These are phyloP conservation scores for Thaleichthys pacificus DNA, from an alignment of 2,797 vertebrate species.

Conservation along the genomic window DNA sequence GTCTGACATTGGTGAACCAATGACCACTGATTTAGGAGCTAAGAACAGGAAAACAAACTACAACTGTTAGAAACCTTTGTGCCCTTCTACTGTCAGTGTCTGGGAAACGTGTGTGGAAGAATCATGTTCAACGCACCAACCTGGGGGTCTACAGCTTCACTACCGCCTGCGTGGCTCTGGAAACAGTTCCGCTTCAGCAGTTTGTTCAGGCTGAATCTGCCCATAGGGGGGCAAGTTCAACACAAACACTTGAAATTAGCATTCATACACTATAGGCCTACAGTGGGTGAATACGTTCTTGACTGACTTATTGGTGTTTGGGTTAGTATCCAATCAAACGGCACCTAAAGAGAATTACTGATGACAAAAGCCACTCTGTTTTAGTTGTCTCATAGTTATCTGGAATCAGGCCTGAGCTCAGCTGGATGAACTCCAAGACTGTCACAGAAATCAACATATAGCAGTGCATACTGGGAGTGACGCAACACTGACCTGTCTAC, in stretches of 20 bases:
- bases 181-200: not conserved
- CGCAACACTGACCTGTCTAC: no score
- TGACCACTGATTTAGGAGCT: not conserved
- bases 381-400: not conserved
- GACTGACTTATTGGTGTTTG: not conserved
- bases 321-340: not conserved
- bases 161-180: not conserved
- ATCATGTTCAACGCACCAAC: not conserved
- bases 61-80: not conserved
- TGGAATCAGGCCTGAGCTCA: not conserved
- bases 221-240: not conserved
- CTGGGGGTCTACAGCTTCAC: not conserved
- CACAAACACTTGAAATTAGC: not conserved
- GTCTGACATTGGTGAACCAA: not conserved
- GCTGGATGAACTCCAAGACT: conserved; percentile 5
- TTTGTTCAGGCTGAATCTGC: conserved; percentile 1
- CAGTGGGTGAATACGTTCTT: not conserved
- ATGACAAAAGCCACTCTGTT: not conserved
- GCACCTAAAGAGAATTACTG: not conserved
- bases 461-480: not conserved
- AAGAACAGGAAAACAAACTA: not conserved
- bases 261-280: not conserved
- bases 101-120: not conserved
- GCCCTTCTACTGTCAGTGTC: not conserved
- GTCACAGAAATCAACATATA: not conserved